Conservation (phyloP, 1,140 invertebrate species). For the Papilio glaucus region DNA sequence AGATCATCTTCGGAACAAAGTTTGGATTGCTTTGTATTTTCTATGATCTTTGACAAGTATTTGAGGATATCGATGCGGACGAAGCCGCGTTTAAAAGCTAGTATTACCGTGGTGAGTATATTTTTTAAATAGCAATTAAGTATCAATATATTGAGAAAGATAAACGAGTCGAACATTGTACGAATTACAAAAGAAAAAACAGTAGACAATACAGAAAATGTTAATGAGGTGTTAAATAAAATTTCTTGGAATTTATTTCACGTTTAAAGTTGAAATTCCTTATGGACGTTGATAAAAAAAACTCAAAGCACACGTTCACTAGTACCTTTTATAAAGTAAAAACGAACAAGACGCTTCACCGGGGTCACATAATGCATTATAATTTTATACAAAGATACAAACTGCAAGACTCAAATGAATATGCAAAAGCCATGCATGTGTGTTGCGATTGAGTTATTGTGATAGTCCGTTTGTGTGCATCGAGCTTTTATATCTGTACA, state of each 20-base stretch:
- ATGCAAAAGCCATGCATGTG: constrained; percentile 74
- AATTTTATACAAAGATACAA: constrained; percentile 82
- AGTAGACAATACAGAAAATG: constrained; percentile 7
- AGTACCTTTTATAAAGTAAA: constrained; percentile 59
- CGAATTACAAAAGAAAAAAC: constrained; percentile 19
- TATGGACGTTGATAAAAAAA: constrained; percentile 39
- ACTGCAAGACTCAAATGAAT: constrained; percentile 77
- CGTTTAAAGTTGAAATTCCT: constrained; percentile 29
- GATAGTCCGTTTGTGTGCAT: constrained; percentile 56
- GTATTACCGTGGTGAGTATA: no score
- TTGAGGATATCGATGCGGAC: no score
- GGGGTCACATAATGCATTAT: constrained; percentile 79
- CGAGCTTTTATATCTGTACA: constrained; percentile 43
- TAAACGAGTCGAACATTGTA: background rate
- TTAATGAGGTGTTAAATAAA: constrained; percentile 37
- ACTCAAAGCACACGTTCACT: constrained; percentile 44
- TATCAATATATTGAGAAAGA: background rate
- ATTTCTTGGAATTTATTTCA: constrained; percentile 33
- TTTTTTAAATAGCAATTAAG: background rate
- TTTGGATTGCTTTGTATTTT: no score
- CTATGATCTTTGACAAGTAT: no score
- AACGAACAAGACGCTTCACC: constrained; percentile 48
- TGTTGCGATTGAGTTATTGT: constrained; percentile 79
- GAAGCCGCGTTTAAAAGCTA: no score
- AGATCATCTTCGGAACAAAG: no score